A percentile compares a stretch with the other conserved stretches of the same genome.
These are phyloP conservation scores for Globodera rostochiensis DNA, from an alignment of 1,140 invertebrate genomes.

Conservation along the genomic window DNA sequence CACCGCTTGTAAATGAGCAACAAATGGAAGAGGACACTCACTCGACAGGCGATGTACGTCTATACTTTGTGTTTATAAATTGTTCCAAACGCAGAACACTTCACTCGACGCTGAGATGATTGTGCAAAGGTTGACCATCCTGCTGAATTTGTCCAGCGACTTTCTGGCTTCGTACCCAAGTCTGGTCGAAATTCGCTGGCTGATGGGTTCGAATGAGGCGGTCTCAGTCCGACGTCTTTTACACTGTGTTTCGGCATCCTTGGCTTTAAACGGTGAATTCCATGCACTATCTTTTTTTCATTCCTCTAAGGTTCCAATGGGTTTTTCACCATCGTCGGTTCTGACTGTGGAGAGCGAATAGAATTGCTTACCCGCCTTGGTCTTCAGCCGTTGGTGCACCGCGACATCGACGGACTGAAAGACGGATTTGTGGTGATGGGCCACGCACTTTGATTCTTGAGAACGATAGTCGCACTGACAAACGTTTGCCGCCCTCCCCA, in stretches of 20 bases:
- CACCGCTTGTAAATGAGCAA: neutral
- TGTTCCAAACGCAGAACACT: neutral
- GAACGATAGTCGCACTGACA: neutral
- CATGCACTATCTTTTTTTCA: conserved; percentile 7
- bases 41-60: neutral
- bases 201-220: conserved; percentile 32
- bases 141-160: conserved; percentile 32
- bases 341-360: conserved; percentile 29
- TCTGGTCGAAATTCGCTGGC: conserved; percentile 51
- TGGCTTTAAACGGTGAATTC: conserved; percentile 47
- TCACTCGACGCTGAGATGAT: conserved; percentile 5
- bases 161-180: conserved; percentile 39
- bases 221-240: conserved; percentile 49
- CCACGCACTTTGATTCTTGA: conserved; percentile 26
- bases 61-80: neutral
- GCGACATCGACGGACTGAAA: conserved; percentile 8
- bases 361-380: conserved; percentile 44
- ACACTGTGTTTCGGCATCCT: conserved; percentile 39
- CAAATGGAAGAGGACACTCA: conserved; percentile 35
- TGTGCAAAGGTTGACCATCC: neutral
- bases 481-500: neutral
- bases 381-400: conserved; percentile 15
- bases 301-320: conserved; percentile 42
- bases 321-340: conserved; percentile 43
- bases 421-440: conserved; percentile 34